Percentiles rank a stretch among this genome's conserved stretches.
Evolutionary conservation across 2,113 vertebrate species (phyloP).

Genomic region (Myodes glareolus): DNA sequence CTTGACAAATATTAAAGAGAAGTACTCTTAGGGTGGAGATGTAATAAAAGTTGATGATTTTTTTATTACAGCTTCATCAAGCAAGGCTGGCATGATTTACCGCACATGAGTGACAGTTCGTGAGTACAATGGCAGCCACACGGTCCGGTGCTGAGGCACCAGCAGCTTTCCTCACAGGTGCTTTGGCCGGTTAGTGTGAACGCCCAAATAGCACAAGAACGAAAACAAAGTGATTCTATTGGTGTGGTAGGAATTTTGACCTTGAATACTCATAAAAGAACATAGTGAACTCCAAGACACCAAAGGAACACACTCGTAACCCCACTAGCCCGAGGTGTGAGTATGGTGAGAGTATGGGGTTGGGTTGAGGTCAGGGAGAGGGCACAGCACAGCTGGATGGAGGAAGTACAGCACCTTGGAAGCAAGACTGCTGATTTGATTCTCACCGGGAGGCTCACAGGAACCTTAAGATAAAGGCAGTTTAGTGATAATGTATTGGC

Average conservation of each 20-base stretch:
- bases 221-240: background rate
- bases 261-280: background rate
- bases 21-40: background rate
- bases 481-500: too few species aligned
- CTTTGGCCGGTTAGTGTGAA: background rate
- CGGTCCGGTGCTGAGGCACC: background rate
- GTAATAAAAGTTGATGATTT: background rate
- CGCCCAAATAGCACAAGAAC: background rate
- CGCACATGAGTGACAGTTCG: background rate
- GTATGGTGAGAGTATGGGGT: background rate
- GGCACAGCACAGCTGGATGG: rapidly evolving
- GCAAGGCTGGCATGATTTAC: background rate
- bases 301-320: background rate
- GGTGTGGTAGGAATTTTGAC: background rate
- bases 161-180: background rate
- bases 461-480: background rate
- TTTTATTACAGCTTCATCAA: conserved; percentile 21
- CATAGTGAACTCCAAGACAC: background rate
- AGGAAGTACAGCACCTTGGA: background rate
- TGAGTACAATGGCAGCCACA: background rate
- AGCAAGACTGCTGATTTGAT: background rate
- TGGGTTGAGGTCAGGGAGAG: background rate
- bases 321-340: background rate
- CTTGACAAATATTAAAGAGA: background rate
- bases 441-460: background rate